Evolutionary conservation across 2,888 invertebrate genomes (phyloP).

Genomic region (Cybosia mesomella): DNA sequence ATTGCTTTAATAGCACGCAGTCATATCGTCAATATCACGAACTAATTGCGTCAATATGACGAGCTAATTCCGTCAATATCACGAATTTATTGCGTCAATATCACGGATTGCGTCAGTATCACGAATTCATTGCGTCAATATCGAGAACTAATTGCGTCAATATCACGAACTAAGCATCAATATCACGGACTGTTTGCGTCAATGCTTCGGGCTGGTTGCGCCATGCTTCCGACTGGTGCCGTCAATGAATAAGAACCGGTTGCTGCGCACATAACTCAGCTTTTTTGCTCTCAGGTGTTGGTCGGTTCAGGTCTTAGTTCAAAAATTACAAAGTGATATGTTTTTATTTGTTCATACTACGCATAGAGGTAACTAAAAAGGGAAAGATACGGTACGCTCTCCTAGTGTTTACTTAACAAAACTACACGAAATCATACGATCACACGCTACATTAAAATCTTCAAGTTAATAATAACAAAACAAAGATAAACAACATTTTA

Average conservation of each 20-base stretch:
- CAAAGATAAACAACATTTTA: too few relatives aligned
- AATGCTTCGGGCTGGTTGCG: background rate
- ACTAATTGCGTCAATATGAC: background rate
- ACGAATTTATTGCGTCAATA: background rate
- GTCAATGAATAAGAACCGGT: background rate
- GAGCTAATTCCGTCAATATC: background rate
- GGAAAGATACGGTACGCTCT: too few relatives aligned
- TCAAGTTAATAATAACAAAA: too few relatives aligned
- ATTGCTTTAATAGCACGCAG: background rate
- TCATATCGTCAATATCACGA: background rate
- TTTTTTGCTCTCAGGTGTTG: background rate
- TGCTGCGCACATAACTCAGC: background rate
- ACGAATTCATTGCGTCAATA: background rate
- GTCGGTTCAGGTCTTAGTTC: background rate
- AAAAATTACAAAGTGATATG: too few relatives aligned
- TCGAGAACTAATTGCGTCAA: background rate
- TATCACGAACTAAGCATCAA: too few relatives aligned
- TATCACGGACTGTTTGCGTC: background rate
- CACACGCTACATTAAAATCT: too few relatives aligned
- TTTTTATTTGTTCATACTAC: too few relatives aligned
- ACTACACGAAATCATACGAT: too few relatives aligned
- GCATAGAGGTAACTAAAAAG: too few relatives aligned
- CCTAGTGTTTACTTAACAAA: too few relatives aligned
- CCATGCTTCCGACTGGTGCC: background rate
- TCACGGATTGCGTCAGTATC: background rate